phyloP scores from a whole-genome alignment of 2,113 vertebrate genomes.

The Callipepla californica region DNA sequence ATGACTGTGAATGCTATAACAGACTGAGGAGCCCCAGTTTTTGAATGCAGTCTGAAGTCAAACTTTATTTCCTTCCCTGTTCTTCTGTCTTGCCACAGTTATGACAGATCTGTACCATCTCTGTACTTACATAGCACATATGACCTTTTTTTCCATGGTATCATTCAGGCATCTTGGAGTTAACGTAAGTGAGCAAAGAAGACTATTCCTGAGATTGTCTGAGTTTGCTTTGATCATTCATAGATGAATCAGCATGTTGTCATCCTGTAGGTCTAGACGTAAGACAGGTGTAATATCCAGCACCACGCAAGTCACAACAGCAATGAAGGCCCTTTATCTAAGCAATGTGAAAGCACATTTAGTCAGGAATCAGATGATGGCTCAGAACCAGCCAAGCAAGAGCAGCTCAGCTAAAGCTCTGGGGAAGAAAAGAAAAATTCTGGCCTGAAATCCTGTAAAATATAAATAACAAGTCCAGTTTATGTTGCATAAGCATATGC shows the following conservation, averaged over 20 bases:
- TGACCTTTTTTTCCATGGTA: neutral
- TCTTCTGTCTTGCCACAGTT: neutral
- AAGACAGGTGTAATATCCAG: neutral
- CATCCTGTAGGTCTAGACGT: slow-evolving; percentile 14
- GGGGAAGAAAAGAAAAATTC: slow-evolving; percentile 56
- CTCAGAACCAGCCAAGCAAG: slow-evolving; percentile 52
- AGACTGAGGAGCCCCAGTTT: neutral
- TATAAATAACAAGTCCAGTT: slow-evolving; percentile 42
- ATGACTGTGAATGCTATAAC: neutral
- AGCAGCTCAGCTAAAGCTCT: slow-evolving; percentile 60
- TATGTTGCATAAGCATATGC: slow-evolving; percentile 24
- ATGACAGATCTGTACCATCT: neutral
- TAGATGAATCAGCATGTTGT: slow-evolving; percentile 58
- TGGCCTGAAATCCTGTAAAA: slow-evolving; percentile 45
- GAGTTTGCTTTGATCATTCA: slow-evolving; percentile 29
- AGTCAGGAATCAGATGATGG: slow-evolving; percentile 16
- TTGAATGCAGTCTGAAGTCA: neutral
- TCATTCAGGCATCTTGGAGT: neutral
- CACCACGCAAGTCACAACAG: neutral
- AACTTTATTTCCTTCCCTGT: neutral
- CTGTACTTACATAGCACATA: neutral
- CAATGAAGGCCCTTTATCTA: slow-evolving; percentile 29
- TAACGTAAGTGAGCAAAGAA: neutral
- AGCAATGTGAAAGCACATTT: slow-evolving; percentile 1
- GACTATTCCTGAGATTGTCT: slow-evolving; percentile 27